Base-by-base conservation (phyloP, 2,113 vertebrate species). In the Aspidoscelis tigris region DNA sequence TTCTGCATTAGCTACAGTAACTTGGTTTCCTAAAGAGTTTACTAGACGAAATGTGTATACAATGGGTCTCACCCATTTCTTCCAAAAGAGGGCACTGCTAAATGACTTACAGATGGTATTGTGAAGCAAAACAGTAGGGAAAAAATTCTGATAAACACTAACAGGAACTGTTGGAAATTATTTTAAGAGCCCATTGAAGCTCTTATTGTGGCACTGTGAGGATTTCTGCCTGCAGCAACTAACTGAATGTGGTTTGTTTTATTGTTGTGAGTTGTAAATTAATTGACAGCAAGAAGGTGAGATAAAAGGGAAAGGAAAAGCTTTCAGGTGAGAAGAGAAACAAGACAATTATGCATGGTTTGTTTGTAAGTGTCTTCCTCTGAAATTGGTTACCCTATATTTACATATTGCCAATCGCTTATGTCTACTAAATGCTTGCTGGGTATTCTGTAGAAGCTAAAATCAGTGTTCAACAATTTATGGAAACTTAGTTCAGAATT, bases 51-150 rank as follows among this genome's bases (percentile, higher is more conserved):
- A 22, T 39, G 39, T 14, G 18, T 55, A 43, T 76, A 76, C 64
- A 53, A 55, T 55, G 55, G 58, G 1, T n/a, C 61, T 55, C 73
- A 83, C 64, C 7, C 21, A 7, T 55, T 69, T 76, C 43, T 6
- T 90, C 77, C 88, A 92, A 87, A 61, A 90, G 89, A 89, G 82
- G 85, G 79, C 79, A 33, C 3, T 81, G 43, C 50, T 86, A 82
- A 3, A 7, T 43, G 80, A 18, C 16, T 16, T 74, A 44, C 18
- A 74, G 24, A 80, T 1, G 11, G 58, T 3, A 84, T 4, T 5
- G n/a, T 4, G 18, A 55, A 84, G 3, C 0, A 0, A 50, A 8
- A 8, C 41, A 83, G 41, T 16, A 70, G 14, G 33, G 18, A 61
- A 61, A 75, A 26, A 53, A 6, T 10, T 39, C 78, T 79, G 2